These are phyloP conservation scores for Hyposoter dolosus DNA, from an alignment of 2,888 invertebrate species.

Conservation along the genomic window DNA sequence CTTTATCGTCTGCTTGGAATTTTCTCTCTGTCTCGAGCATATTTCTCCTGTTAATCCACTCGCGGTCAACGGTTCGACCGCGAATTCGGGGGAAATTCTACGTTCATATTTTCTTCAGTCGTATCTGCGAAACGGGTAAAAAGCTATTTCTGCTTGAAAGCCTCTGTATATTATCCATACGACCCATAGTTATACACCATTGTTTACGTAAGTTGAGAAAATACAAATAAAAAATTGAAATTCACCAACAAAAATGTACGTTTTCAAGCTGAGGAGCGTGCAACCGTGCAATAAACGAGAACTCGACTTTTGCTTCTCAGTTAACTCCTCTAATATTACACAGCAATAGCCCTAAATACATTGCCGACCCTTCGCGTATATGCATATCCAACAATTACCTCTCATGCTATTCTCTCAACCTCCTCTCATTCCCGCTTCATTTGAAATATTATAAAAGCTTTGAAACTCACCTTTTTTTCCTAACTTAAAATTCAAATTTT, in stretches of 20 bases:
- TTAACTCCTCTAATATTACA: conserved; percentile 59
- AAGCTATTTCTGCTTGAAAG: conserved; percentile 13
- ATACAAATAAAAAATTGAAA: conserved; percentile 14
- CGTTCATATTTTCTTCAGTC: conserved; percentile 12
- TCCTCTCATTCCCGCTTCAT: neutral
- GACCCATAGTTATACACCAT: conserved; percentile 45
- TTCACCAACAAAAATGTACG: conserved; percentile 3
- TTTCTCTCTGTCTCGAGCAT: conserved; percentile 19
- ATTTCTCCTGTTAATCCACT: conserved; percentile 4
- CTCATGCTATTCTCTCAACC: conserved; percentile 24
- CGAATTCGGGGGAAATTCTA: conserved; percentile 39
- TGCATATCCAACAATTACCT: conserved; percentile 35
- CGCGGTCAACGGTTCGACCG: conserved; percentile 13
- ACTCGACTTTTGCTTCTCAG: conserved; percentile 56
- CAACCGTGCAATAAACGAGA: conserved; percentile 65
- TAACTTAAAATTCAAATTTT: neutral
- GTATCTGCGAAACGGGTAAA: neutral
- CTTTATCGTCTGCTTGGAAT: conserved; percentile 51
- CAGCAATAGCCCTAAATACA: conserved; percentile 42
- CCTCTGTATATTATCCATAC: conserved; percentile 19
- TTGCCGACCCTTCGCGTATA: conserved; percentile 10
- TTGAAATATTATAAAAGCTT: conserved; percentile 50
- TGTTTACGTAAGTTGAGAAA: conserved; percentile 50
- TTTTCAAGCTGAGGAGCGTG: conserved; percentile 49
- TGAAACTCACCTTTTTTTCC: conserved; percentile 13